Evolutionary conservation across 2,888 invertebrate species (phyloP).

Genomic region (Athalia cordata): DNA sequence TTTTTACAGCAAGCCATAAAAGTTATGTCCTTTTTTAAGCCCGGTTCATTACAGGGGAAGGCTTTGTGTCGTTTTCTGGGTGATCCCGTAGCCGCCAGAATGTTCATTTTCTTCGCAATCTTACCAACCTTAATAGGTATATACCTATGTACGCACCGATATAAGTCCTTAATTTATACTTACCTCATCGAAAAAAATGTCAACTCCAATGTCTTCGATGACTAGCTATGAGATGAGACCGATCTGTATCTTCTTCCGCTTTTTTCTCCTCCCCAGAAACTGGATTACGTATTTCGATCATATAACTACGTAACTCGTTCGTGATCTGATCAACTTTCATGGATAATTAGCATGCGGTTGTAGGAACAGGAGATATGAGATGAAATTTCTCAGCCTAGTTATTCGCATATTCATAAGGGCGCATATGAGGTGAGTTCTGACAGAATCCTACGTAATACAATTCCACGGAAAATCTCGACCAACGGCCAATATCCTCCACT

Average conservation of each 20-base stretch:
- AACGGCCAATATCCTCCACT: slow-evolving; percentile 42
- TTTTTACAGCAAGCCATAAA: slow-evolving; percentile 41
- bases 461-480: slow-evolving; percentile 32
- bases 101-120: neutral
- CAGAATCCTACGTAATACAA: neutral
- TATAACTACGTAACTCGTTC: too few species aligned
- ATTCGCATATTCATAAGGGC: slow-evolving; percentile 8
- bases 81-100: slow-evolving; percentile 21
- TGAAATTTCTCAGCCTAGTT: neutral
- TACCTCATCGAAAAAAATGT: too few species aligned
- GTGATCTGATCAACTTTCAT: too few species aligned
- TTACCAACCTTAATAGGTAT: neutral
- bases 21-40: slow-evolving; percentile 36
- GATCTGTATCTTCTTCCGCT: too few species aligned
- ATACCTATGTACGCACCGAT: too few species aligned
- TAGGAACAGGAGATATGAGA: too few species aligned
- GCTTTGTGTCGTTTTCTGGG: slow-evolving; percentile 24
- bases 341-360: too few species aligned
- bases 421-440: slow-evolving; percentile 10
- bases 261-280: too few species aligned
- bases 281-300: too few species aligned
- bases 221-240: too few species aligned
- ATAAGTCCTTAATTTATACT: too few species aligned
- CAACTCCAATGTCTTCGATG: too few species aligned
- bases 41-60: slow-evolving; percentile 22